Evolutionary conservation across 1,140 invertebrate genomes (phyloP), one percentile per base, ranked within the genome.

Genomic region (Orius insidiosus): DNA sequence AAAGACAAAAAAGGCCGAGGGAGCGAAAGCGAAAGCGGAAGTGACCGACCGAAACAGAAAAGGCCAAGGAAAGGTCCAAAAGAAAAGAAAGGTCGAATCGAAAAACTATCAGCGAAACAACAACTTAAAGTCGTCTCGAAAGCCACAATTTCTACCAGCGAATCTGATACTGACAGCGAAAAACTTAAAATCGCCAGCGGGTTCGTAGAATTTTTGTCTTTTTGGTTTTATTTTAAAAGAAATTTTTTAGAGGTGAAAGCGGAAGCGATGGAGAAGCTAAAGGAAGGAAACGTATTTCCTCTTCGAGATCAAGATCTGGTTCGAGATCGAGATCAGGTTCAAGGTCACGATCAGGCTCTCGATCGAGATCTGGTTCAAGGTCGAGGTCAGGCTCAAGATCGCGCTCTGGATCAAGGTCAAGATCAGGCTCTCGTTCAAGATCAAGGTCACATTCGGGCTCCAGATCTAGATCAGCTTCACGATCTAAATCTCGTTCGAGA

Each of bases 121-220:
- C 80, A 86, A 39, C 70, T 78, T 13, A 80, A 85, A 59, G 80
- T 95, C 56, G 78, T 93, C 0, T 95, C 90, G 0, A 96, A 95
- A 63, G 90, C 85, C 50, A 90, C 86, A 0, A 94, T 96, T 47
- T 95, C 90, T 0, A 92, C 88, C 0, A 89, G 84, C 55, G 88
- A 93, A 57, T 88, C 85, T 0, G 86, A 92, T 42, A 87, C 83
- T 40, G 85, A 89, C 54, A 67, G 71, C 35, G 66, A 67, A 47
- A 69, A 71, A 49, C 70, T 71, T 43, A 74, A 72, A 56, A 72
- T 71, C 52, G 67, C 66, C 3, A 71, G 69, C 52, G 70, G 68
- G 68, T 70, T 59, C 61, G 65, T 60, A 19, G 0, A 33, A 18
- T 18, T 6, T 16, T 19, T 24, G 16, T 9, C 9, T 37, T 13